These are phyloP conservation scores for Oenanthe melanoleuca DNA, from an alignment of 2,113 vertebrate species.

Conservation along the genomic window DNA sequence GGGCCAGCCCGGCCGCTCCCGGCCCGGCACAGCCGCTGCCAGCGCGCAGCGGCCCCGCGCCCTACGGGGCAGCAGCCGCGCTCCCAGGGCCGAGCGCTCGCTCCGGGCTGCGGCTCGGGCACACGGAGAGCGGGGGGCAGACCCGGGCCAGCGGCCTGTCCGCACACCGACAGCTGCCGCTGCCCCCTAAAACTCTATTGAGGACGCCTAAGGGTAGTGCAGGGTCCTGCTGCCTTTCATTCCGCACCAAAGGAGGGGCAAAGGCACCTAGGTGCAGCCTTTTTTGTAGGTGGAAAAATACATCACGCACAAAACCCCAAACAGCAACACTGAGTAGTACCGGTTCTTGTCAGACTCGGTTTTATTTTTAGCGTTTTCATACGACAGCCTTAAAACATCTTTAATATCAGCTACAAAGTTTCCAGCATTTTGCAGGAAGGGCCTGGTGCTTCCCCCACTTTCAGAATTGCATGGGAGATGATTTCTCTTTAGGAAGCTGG, in stretches of 20 bases:
- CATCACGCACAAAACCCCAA: background rate
- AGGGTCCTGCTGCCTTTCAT: background rate
- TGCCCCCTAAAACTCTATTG: rapidly evolving
- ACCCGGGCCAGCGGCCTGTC: rapidly evolving
- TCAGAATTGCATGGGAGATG: background rate
- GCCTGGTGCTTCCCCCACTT: background rate
- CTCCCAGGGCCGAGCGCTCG: background rate
- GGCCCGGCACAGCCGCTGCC: too few species aligned
- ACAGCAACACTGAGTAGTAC: background rate
- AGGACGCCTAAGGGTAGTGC: rapidly evolving
- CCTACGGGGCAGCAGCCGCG: background rate
- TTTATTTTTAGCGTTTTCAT: background rate
- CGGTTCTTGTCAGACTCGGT: background rate
- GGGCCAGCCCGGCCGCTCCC: too few species aligned
- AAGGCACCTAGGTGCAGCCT: background rate
- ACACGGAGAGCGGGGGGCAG: background rate
- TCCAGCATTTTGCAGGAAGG: background rate
- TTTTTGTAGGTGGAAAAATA: background rate
- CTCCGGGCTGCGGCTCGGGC: background rate
- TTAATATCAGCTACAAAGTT: background rate
- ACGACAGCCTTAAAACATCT: background rate
- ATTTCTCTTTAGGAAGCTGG: background rate
- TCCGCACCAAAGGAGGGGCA: background rate
- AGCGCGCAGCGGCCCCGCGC: background rate
- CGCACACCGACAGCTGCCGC: background rate